phyloP scores from a whole-genome alignment of 2,797 vertebrate species.

The Syngnathus rostellatus region DNA sequence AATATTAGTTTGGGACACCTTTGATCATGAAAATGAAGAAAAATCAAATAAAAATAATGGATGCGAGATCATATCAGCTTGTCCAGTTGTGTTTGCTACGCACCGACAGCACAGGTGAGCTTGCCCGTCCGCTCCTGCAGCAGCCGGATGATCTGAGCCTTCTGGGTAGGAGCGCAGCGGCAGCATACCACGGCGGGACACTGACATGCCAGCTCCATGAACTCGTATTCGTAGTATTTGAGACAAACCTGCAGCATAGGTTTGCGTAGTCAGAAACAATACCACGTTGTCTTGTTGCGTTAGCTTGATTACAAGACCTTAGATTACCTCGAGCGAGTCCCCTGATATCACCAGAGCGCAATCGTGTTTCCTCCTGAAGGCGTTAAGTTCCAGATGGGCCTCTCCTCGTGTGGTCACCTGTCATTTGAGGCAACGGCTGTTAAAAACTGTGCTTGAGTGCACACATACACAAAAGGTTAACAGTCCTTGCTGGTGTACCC shows the following conservation, averaged over 20 bases:
- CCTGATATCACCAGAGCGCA: slow-evolving; percentile 95
- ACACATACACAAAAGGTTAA: slow-evolving; percentile 18
- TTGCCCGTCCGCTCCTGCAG: slow-evolving; percentile 93
- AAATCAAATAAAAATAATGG: too few relatives aligned
- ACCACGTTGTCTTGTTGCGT: too few relatives aligned
- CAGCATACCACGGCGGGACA: slow-evolving; percentile 95
- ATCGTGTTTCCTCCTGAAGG: slow-evolving; percentile 94
- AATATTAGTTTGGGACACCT: too few relatives aligned
- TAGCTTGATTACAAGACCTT: not conserved
- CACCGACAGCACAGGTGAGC: slow-evolving; percentile 94
- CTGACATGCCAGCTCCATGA: slow-evolving; percentile 97
- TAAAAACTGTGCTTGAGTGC: slow-evolving; percentile 15
- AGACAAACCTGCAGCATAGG: slow-evolving; percentile 74
- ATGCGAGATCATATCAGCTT: not conserved
- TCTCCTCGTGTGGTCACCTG: slow-evolving; percentile 95
- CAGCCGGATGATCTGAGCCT: slow-evolving; percentile 91
- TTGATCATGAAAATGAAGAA: too few relatives aligned
- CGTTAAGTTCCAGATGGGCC: slow-evolving; percentile 93
- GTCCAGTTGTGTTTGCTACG: slow-evolving; percentile 28
- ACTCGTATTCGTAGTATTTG: slow-evolving; percentile 95
- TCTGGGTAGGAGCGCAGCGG: slow-evolving; percentile 92
- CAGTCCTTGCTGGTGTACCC: not conserved
- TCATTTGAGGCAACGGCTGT: not conserved
- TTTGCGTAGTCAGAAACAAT: not conserved
- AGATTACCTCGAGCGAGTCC: slow-evolving; percentile 86